A percentile compares a stretch with the other conserved stretches of the same genome.
These are phyloP conservation scores for Apostichopus leukothele DNA, from an alignment of 53 echinoderm and acorn worm species.

Conservation along the genomic window DNA sequence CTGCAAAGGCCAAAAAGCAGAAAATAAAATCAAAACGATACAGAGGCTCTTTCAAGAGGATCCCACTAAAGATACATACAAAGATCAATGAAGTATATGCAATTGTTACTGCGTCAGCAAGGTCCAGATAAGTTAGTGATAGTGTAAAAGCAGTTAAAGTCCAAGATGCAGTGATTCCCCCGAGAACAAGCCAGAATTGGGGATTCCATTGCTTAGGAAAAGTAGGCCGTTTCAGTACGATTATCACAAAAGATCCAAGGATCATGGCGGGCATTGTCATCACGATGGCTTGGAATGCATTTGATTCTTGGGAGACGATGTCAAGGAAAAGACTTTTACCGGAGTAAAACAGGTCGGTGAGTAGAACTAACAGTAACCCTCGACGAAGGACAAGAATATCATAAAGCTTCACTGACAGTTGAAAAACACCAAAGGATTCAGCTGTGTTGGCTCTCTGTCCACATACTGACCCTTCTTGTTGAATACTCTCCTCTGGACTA, in stretches of 20 bases:
- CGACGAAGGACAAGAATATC: not conserved
- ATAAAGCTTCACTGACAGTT: too few relatives aligned
- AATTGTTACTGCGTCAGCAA: not conserved
- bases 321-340: not conserved
- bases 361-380: not conserved
- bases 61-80: conserved; percentile 4
- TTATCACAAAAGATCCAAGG: not conserved
- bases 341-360: not conserved
- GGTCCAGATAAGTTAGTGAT: not conserved
- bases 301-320: not conserved
- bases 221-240: not conserved
- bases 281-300: not conserved
- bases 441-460: too few relatives aligned
- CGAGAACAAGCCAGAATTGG: conserved; percentile 11
- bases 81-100: not conserved
- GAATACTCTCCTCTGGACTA: too few relatives aligned
- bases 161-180: not conserved
- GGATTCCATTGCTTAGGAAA: not conserved
- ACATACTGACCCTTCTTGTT: too few relatives aligned
- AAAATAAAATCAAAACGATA: not conserved
- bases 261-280: not conserved
- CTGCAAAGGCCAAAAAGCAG: not conserved
- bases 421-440: too few relatives aligned
- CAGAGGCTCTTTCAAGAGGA: conserved; percentile 1
- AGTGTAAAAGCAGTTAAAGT: not conserved